phyloP scores from a whole-genome alignment of 2,888 invertebrate species.

The Candidula unifasciata region DNA sequence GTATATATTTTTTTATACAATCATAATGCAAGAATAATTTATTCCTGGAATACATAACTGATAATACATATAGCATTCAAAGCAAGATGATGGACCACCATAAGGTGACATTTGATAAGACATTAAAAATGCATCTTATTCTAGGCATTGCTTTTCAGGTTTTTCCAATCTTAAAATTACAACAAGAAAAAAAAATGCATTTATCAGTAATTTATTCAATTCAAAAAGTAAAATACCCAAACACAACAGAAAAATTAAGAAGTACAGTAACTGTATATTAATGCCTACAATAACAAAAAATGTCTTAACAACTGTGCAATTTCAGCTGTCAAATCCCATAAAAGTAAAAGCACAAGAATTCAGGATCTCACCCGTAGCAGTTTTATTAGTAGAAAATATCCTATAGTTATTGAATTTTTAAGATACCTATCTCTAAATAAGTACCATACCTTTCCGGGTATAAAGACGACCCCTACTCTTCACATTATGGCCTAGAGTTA shows the following conservation, averaged over 20 bases:
- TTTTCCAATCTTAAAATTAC: neutral
- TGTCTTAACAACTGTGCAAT: neutral
- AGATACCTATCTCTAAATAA: neutral
- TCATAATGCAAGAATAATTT: no score
- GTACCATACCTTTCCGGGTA: neutral
- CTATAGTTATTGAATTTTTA: neutral
- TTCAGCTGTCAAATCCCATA: neutral
- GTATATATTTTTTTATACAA: no score
- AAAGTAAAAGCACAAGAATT: slow-evolving; percentile 10
- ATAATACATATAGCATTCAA: neutral
- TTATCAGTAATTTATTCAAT: neutral
- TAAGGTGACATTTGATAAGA: neutral
- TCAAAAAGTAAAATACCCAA: neutral
- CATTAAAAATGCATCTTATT: slow-evolving; percentile 21
- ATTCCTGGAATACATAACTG: no score
- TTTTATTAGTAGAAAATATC: slow-evolving; percentile 9
- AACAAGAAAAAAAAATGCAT: slow-evolving; percentile 3
- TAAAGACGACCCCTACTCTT: no score
- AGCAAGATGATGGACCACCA: neutral
- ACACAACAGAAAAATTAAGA: slow-evolving; percentile 8
- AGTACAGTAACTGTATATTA: slow-evolving; percentile 20
- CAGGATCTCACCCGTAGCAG: neutral
- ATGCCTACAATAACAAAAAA: slow-evolving; percentile 19
- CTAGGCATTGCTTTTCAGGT: neutral
- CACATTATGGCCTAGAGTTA: no score